A percentile compares a stretch with the other conserved stretches of the same genome.
phyloP scores from a whole-genome alignment of 1,140 invertebrate species.

The Augochlora pura region DNA sequence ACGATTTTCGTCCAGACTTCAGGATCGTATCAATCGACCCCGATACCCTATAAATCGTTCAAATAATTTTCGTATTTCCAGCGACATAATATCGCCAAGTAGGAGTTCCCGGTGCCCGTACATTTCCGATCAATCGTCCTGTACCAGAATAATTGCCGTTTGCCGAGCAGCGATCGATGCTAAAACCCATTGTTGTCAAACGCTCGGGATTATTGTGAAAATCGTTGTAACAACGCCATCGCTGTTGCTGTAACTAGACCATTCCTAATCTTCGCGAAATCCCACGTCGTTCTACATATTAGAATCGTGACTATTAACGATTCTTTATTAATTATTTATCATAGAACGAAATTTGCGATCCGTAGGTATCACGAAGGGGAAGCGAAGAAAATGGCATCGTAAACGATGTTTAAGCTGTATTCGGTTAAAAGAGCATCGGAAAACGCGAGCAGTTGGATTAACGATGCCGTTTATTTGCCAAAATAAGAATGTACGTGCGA shows the following conservation, averaged over 20 bases:
- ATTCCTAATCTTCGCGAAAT: not conserved
- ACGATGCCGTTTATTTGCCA: not conserved
- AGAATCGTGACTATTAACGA: not conserved
- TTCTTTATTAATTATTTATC: not conserved
- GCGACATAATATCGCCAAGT: not conserved
- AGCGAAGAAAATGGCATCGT: not conserved
- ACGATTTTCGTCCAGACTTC: conserved; percentile 43
- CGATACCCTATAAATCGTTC: not conserved
- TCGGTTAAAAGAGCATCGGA: not conserved
- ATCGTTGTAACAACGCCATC: not conserved
- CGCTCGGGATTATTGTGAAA: not conserved
- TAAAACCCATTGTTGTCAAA: not conserved
- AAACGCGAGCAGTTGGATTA: not conserved
- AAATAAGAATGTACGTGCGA: not conserved
- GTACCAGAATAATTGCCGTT: not conserved
- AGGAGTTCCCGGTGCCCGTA: too few species aligned
- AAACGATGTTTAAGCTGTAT: not conserved
- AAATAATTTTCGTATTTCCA: not conserved
- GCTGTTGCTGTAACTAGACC: too few species aligned
- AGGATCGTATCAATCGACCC: conserved; percentile 24
- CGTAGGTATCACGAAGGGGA: too few species aligned
- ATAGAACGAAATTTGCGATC: not conserved
- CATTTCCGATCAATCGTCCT: too few species aligned
- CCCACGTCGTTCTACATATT: not conserved
- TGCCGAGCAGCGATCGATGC: not conserved